Base-by-base conservation (phyloP, 2,888 invertebrate species). In the Phrixothrix hirtus region DNA sequence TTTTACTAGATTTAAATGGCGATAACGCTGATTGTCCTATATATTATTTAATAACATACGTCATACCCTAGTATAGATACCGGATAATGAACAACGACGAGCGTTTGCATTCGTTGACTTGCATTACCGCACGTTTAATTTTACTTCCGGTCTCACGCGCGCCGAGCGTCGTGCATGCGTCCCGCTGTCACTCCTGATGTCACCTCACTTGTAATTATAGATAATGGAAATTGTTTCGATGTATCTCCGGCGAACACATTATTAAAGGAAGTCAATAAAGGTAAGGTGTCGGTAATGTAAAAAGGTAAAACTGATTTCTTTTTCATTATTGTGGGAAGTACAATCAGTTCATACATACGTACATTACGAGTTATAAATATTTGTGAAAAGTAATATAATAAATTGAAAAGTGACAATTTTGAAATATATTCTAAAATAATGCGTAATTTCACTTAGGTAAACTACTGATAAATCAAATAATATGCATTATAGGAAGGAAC, bases 61-160 rank as follows among this genome's bases (percentile, higher is more conserved):
- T 35, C 34, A 37, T 39, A 25, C 54, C 48, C 54, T 26, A 47
- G 39, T 39, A 36, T 39, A 41, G 36, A 35, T 34, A 26, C 36
- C 47, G 44, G 42, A 48, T 54, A 54, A 54, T 54, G 48, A 48
- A 34, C 44, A 48, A 42, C 44, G 34, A 25, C 30, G 35, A 30
- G 16, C 35, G 32, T 27, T 27, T 43, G 12, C 37, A 43, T 54
- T 29, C 53, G 47, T 48, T 51, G 53, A 46, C 48, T 43, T 56
- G 50, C 55, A 55, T 57, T 59, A 55, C 47, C 56, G 55, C 49
- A 36, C 59, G 57, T 59, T 59, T 59, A 59, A 59, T 59, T 59
- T 46, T 39, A 51, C 46, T 53, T 57, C 59, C 59, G 58, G 55
- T 59, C 59, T 52, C 59, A 59, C 55, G 57, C 55, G 55, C 52